Conservation (phyloP, 2,888 invertebrate species). For the Heliconius ismenius region DNA sequence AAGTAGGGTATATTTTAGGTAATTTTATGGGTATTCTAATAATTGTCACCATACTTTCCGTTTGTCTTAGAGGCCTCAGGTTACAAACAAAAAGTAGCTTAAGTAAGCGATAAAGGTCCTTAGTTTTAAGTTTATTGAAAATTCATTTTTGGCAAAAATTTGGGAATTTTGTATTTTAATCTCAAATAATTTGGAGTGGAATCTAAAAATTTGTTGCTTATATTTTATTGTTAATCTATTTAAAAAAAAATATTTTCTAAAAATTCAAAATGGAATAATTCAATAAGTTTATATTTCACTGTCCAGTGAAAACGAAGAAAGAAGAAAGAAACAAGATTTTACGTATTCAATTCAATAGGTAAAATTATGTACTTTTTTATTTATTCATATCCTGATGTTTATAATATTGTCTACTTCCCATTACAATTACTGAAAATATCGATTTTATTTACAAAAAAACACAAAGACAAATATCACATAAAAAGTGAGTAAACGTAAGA, state of each 20-base stretch:
- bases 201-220: neutral
- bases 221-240: neutral
- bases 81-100: constrained; percentile 42
- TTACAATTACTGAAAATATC: neutral
- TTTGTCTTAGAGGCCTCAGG: constrained; percentile 49
- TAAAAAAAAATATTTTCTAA: neutral
- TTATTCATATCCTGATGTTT: neutral
- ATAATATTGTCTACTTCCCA: neutral
- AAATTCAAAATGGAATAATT: no score
- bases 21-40: constrained; percentile 14
- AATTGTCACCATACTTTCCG: constrained; percentile 46
- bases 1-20: constrained; percentile 39
- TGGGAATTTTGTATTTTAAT: neutral
- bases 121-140: neutral
- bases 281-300: no score
- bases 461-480: constrained; percentile 3
- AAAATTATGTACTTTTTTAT: no score
- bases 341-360: neutral
- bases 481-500: constrained; percentile 6
- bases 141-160: neutral
- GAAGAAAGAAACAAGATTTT: neutral
- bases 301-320: no score
- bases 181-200: no score
- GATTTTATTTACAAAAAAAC: neutral
- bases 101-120: constrained; percentile 28